These are phyloP conservation scores for Graptemys geographica DNA, from an alignment of 2,797 vertebrate genomes.

Conservation along the genomic window DNA sequence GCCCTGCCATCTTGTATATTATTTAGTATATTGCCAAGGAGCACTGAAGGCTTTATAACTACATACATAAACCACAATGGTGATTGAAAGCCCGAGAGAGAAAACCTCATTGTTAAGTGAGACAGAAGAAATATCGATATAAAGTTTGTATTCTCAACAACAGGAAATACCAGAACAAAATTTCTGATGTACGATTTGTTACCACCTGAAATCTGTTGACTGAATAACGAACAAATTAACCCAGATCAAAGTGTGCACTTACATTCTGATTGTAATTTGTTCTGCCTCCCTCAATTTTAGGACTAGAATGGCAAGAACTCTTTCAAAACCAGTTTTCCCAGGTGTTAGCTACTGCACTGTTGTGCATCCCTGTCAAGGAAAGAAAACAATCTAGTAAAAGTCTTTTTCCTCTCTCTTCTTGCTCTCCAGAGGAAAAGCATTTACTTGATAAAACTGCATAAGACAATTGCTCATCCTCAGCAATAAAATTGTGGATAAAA, in stretches of 20 bases:
- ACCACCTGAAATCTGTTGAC: background rate
- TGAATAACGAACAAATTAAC: background rate
- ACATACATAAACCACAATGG: background rate
- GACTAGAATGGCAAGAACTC: background rate
- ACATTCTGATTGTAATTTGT: background rate
- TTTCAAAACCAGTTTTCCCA: background rate
- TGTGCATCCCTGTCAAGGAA: background rate
- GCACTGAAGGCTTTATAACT: background rate
- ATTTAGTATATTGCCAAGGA: background rate
- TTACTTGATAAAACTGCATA: background rate
- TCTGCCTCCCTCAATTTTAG: background rate
- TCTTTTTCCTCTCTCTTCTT: background rate
- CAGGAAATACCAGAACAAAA: background rate
- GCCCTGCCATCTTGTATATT: background rate
- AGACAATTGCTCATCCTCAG: fast-evolving
- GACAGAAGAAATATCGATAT: background rate
- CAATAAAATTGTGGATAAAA: slow-evolving; percentile 34
- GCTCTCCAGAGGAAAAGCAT: background rate
- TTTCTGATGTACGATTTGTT: background rate
- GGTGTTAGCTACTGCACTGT: background rate
- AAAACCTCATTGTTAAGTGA: background rate
- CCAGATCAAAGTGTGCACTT: background rate
- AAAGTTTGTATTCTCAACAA: background rate
- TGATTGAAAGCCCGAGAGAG: background rate
- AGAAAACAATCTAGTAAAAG: background rate